phyloP scores from a whole-genome alignment of 2,888 invertebrate genomes.

The Nephrocerus scutellatus region DNA sequence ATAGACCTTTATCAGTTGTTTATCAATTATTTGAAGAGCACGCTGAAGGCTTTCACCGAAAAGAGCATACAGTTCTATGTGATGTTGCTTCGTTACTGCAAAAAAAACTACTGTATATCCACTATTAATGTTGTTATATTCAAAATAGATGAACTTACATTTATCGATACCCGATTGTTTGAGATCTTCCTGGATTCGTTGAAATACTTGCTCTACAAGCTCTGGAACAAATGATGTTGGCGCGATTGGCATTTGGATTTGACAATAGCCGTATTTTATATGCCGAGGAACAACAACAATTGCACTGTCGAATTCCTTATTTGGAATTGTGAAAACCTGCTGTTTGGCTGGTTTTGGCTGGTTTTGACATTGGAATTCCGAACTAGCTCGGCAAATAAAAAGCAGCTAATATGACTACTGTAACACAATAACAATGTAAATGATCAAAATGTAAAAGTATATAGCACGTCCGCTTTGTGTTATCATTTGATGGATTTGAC shows the following conservation, averaged over 20 bases:
- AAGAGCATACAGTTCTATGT: slow-evolving; percentile 53
- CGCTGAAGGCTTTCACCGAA: slow-evolving; percentile 53
- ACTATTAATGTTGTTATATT: not conserved
- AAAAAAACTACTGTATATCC: slow-evolving; percentile 11
- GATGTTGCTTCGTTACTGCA: slow-evolving; percentile 54
- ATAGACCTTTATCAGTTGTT: slow-evolving; percentile 51
- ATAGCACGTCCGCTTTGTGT: too few relatives aligned
- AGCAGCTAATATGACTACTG: too few relatives aligned
- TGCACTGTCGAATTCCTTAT: too few relatives aligned
- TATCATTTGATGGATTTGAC: too few relatives aligned
- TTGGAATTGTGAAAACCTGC: too few relatives aligned
- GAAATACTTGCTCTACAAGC: slow-evolving; percentile 1
- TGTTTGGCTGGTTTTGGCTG: too few relatives aligned
- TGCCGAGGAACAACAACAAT: too few relatives aligned
- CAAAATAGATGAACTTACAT: not conserved
- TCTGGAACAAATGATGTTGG: slow-evolving; percentile 6
- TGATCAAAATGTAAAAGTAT: too few relatives aligned
- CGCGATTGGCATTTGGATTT: slow-evolving; percentile 6
- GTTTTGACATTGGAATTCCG: too few relatives aligned
- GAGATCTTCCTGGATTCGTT: not conserved
- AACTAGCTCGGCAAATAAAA: too few relatives aligned
- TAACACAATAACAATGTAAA: too few relatives aligned
- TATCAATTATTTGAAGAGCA: slow-evolving; percentile 59
- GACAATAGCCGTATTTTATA: too few relatives aligned
- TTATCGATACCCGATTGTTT: not conserved